Evolutionary conservation across 53 echinoderm and acorn worm species (phyloP).

Genomic region (Echinarachnius parma): DNA sequence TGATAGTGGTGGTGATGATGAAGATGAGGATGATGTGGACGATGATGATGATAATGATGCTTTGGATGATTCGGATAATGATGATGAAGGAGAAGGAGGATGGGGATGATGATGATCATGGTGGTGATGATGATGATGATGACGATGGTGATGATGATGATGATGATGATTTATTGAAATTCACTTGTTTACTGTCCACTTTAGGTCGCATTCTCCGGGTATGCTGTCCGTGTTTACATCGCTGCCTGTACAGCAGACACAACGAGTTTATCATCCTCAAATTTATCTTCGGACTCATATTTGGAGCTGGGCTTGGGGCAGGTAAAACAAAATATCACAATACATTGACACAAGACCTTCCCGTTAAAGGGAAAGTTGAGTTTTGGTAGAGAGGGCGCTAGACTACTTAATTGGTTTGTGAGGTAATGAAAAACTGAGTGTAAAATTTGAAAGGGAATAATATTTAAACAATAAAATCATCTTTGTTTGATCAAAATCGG

Average conservation of each 20-base stretch:
- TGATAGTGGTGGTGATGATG: not conserved
- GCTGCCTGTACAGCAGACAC: constrained; percentile 53
- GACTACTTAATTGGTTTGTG: not conserved
- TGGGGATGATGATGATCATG: no score
- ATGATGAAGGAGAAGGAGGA: no score
- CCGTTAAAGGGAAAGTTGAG: not conserved
- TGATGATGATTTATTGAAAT: not conserved
- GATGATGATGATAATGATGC: not conserved
- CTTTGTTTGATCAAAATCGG: no score
- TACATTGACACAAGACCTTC: not conserved
- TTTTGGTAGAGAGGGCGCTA: not conserved
- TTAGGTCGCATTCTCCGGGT: not conserved
- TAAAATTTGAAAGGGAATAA: no score
- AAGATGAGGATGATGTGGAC: not conserved
- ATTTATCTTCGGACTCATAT: constrained; percentile 49
- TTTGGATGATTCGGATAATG: not conserved
- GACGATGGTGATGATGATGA: not conserved
- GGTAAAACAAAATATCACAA: constrained; percentile 23
- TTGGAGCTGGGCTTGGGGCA: constrained; percentile 53
- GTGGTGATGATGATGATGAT: not conserved
- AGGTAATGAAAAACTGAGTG: not conserved
- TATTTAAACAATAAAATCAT: no score
- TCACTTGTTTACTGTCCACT: not conserved
- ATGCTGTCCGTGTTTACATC: constrained; percentile 37
- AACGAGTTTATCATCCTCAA: constrained; percentile 49